Evolutionary conservation across 2,888 invertebrate species (phyloP), one percentile per base, ranked within the genome.

Genomic region (Chirona hameri): DNA sequence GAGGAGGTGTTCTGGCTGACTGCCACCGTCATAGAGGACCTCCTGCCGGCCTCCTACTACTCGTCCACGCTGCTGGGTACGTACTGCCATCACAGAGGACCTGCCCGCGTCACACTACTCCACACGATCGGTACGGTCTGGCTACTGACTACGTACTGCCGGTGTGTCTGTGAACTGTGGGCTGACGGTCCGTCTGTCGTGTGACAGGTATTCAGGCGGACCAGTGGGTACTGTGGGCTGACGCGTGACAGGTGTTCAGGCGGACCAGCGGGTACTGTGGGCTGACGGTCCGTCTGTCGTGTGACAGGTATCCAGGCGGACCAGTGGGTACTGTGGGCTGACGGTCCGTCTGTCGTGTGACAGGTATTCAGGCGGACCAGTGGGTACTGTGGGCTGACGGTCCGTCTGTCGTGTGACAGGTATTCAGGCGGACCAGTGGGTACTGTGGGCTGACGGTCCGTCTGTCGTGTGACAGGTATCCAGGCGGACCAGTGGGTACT

Each of bases 1-100:
- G 99, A 99, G 89, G 97, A 98, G 89, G 94, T 96, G 72, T 99
- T 99, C 90, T 99, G 99, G 99, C 94, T 98, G 89, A 96, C 99
- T 95, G 95, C 97, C 86, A 95, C 98, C 9, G 95, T 99, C 86
- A 96, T 99, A n/a, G 99, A 99, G 91, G 98, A 99, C 89, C 90
- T 99, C 24, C 90, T 99, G 85, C 99, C 99, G 65, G 96, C 99
- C 82, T 97, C 97, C 2, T 99, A 98, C 89, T 99, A 98, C 89
- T 97, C 97, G 83, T 95, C 96, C 84, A 97, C 97, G 65, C 90
- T 99, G 83, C 91, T 98, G 85, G 93, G 91, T 91, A 88, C 84
- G 76, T 72, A 14, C 60, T 5, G 5, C 24, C 60, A 24, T n/a
- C 10, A 18, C 15, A 55, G 39, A 55, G 39, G 39, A 39, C 39